Base-by-base conservation (phyloP, 1,140 invertebrate species). In the Brachionus sp. region DNA sequence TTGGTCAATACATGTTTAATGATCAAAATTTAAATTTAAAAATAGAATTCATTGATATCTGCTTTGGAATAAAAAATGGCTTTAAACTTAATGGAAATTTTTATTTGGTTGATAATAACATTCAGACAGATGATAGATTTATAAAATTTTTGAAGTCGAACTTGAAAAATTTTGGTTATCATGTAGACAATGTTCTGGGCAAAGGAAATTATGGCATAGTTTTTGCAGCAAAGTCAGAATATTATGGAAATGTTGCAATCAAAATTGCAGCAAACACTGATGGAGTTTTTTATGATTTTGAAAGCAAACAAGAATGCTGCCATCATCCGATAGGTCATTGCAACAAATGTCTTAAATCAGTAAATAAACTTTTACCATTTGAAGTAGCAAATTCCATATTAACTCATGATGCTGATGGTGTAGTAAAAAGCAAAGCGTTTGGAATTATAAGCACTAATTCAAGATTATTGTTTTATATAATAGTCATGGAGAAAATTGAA, bases 221-320 rank as follows among this genome's bases (percentile, higher is more conserved):
- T 25, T 75, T 75, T 75, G 37, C 70, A 19, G 70, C 39, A 25
- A 75, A 75, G 25, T 75, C 70, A 25, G 42, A 46, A 5, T n/a
- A 75, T 33, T 75, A 75, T 25, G 70, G 70, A 75, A 75, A 75
- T 75, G 70, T 75, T 23, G 70, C 70, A 46, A 75, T 75, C 12
- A 75, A 75, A 50, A 46, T 75, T 35, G 70, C 70, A 50, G 37
- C 70, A 25, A 75, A 75, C 13, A 75, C 19, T 29, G 70, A 75
- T 9, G 70, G 70, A 29, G 39, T 44, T 25, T 46, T 75, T 33
- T 75, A 75, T 46, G 70, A 75, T 46, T 13, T 46, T 25, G 70
- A 75, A 10, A 75, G 1, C 12, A 75, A 75, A 29, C 70, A 75
- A 75, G 70, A 75, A 25, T 75, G 70, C 39, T 75, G 70, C n/a